phyloP scores from a whole-genome alignment of 2,113 vertebrate genomes.

The Macrotus californicus region DNA sequence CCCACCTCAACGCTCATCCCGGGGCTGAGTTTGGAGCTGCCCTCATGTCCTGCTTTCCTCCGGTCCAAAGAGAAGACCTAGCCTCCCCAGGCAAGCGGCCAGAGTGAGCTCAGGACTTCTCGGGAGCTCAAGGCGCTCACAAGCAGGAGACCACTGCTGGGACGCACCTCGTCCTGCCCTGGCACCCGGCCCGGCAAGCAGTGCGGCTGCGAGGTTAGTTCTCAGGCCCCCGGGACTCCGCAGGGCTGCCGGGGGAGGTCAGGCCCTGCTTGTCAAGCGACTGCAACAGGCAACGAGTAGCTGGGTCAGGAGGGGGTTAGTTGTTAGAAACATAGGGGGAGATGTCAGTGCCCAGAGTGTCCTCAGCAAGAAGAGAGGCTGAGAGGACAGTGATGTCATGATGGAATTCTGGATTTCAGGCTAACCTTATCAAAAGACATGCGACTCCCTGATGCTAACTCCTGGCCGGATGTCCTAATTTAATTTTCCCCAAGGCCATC shows the following conservation, averaged over 20 bases:
- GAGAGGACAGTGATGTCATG: background rate
- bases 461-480: background rate
- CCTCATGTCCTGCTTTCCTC: background rate
- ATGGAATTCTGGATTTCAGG: conserved; percentile 73
- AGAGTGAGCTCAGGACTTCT: background rate
- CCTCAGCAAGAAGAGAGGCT: background rate
- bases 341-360: background rate
- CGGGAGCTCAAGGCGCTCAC: background rate
- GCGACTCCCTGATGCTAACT: background rate
- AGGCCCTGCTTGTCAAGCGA: background rate
- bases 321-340: conserved; percentile 42
- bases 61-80: background rate
- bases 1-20: no score
- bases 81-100: background rate
- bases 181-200: background rate
- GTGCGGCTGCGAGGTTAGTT: background rate
- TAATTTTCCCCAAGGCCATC: background rate
- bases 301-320: conserved; percentile 42
- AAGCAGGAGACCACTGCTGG: background rate
- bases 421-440: background rate
- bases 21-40: background rate
- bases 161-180: background rate
- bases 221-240: background rate
- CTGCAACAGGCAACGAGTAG: background rate
- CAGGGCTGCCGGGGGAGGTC: background rate